These are phyloP conservation scores for Colostygia pectinataria DNA, from an alignment of 2,888 invertebrate species.

Conservation along the genomic window DNA sequence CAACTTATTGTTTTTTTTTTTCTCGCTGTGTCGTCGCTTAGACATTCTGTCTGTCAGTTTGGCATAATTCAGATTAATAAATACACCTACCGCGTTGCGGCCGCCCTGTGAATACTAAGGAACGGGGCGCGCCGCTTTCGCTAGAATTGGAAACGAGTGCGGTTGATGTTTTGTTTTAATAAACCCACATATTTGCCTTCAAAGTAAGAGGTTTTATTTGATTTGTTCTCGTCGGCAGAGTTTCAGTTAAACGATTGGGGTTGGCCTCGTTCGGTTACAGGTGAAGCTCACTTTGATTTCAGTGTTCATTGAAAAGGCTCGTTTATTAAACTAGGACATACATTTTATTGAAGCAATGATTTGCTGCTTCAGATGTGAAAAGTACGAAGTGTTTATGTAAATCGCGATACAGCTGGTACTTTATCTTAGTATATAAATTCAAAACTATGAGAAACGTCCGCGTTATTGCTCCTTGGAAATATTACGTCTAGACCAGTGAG, in stretches of 20 bases:
- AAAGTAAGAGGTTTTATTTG: constrained; percentile 71
- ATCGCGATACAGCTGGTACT: constrained; percentile 17
- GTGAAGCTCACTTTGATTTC: constrained; percentile 28
- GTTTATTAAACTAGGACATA: no score
- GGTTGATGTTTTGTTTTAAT: constrained; percentile 74
- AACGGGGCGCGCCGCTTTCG: constrained; percentile 52
- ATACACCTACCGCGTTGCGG: constrained; percentile 71
- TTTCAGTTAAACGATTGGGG: constrained; percentile 35
- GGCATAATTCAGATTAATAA: constrained; percentile 79
- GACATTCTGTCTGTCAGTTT: constrained; percentile 73
- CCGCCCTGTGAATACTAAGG: constrained; percentile 66
- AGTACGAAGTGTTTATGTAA: constrained; percentile 13
- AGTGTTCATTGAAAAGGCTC: constrained; percentile 17
- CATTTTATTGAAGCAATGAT: neutral
- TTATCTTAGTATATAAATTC: constrained; percentile 35
- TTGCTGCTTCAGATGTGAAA: neutral
- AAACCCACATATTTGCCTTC: constrained; percentile 71
- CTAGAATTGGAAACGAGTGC: constrained; percentile 72
- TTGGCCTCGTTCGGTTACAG: constrained; percentile 26
- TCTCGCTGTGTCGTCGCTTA: constrained; percentile 56
- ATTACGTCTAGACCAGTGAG: constrained; percentile 76
- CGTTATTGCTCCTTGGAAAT: constrained; percentile 67
- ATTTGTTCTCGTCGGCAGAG: constrained; percentile 48
- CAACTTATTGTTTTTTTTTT: constrained; percentile 65
- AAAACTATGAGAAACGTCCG: constrained; percentile 55